These are phyloP conservation scores for Parnassius mnemosyne DNA, from an alignment of 2,888 invertebrate genomes.

Conservation along the genomic window DNA sequence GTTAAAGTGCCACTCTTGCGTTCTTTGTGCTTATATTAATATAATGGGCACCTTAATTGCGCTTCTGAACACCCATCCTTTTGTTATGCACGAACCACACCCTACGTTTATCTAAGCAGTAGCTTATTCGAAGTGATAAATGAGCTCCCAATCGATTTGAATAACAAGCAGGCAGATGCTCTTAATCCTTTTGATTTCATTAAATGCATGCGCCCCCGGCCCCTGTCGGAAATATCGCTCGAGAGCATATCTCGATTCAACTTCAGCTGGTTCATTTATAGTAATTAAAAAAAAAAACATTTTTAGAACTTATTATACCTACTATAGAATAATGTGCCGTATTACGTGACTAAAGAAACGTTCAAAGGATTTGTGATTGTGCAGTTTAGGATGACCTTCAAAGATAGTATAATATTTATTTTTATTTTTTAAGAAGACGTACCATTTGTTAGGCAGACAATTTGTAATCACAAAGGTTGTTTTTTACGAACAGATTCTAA, in stretches of 20 bases:
- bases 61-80: constrained; percentile 58
- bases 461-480: constrained; percentile 47
- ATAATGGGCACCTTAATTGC: constrained; percentile 54
- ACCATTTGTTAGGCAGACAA: constrained; percentile 48
- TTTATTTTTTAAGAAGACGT: constrained; percentile 35
- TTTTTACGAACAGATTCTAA: constrained; percentile 51
- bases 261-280: constrained; percentile 61
- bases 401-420: constrained; percentile 33
- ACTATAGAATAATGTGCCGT: constrained; percentile 30
- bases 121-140: constrained; percentile 80
- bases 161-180: constrained; percentile 80
- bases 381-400: constrained; percentile 29
- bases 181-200: constrained; percentile 81
- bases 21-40: constrained; percentile 29
- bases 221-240: constrained; percentile 80
- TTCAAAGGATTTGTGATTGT: constrained; percentile 48
- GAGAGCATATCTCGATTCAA: constrained; percentile 62
- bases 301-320: constrained; percentile 27
- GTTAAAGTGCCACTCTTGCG: background rate
- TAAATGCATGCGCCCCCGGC: constrained; percentile 77
- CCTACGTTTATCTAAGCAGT: constrained; percentile 73
- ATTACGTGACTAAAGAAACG: constrained; percentile 56
- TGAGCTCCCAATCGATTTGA: constrained; percentile 79
- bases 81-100: constrained; percentile 75
- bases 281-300: constrained; percentile 38